Evolutionary conservation across 2,888 invertebrate genomes (phyloP).

Genomic region (Eudemis profundana): DNA sequence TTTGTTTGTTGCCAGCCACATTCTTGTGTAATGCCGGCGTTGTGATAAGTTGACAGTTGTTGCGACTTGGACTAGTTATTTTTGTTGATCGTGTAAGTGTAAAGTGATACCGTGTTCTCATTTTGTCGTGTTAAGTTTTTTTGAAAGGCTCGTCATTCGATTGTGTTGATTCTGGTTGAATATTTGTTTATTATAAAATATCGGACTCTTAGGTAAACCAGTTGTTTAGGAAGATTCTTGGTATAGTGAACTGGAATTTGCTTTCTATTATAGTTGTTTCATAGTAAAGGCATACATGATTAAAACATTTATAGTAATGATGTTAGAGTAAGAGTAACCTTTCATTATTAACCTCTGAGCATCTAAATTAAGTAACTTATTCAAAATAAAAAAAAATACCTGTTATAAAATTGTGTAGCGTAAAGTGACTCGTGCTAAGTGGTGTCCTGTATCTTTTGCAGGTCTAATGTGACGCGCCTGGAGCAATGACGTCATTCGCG

Average conservation of each 20-base stretch:
- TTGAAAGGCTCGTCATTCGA: neutral
- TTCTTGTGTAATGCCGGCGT: slow-evolving; percentile 23
- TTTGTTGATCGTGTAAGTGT: slow-evolving; percentile 39
- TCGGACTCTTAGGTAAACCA: slow-evolving; percentile 6
- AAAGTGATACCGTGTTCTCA: slow-evolving; percentile 29
- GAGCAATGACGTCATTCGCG: slow-evolving; percentile 76
- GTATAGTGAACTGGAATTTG: neutral
- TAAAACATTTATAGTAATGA: neutral
- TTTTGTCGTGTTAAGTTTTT: slow-evolving; percentile 16
- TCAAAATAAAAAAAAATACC: neutral
- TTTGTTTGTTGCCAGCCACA: slow-evolving; percentile 17
- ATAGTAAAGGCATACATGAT: neutral
- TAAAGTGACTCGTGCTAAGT: slow-evolving; percentile 15
- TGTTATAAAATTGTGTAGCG: too few relatives aligned
- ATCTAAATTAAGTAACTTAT: neutral
- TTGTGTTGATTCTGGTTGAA: slow-evolving; percentile 1
- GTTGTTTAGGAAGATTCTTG: neutral
- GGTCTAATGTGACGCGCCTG: slow-evolving; percentile 71
- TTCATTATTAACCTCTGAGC: neutral
- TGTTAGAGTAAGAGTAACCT: neutral
- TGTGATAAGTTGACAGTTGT: slow-evolving; percentile 31
- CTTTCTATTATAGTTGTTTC: neutral
- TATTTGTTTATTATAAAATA: neutral
- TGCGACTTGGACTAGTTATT: slow-evolving; percentile 34
- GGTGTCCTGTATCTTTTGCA: slow-evolving; percentile 63